Evolutionary conservation across 2,888 invertebrate species (phyloP), one percentile per base, ranked within the genome.

Genomic region (Microplitis manilae): DNA sequence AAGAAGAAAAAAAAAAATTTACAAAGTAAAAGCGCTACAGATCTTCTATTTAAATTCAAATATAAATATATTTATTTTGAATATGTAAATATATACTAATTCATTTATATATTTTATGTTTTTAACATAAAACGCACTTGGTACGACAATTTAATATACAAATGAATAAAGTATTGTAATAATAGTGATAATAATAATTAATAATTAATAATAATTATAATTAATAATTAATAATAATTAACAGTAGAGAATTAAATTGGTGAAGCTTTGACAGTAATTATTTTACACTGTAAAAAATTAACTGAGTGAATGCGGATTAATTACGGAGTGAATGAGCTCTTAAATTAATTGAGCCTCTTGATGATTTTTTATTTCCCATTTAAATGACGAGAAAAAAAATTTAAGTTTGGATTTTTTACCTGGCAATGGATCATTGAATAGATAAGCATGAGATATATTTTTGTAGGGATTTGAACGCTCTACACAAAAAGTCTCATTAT

Each of bases 11-110:
- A 17, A 64, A 65, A 50, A 50, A 50, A 50, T 4, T 50, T 13
- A 50, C 13, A 50, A 50, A 68, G 75, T 69, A 76, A 82, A 83
- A 85, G 83, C 82, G 82, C 85, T 84, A 85, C 77, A 80, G 84
- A 82, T 83, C 73, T 73, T 73, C 73, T 73, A 73, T 73, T 40
- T 65, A 20, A 8, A 50, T 13, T 50, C 13, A 50, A 70, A 59
- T 20, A 64, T 61, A 64, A 40, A 64, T 72, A 41, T 41, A 40
- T 72, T 15, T 41, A 40, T 64, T 15, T 17, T 15, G 39, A n/a
- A 65, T 73, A 13, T 73, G 15, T 50, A 50, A 13, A 50, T 50
- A 50, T 50, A 50, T 50, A 50, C 13, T 5, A 50, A 50, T 50
- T 50, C 13, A 50, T 50, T 50, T 67, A 67, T 39, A 9, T 38